These are phyloP conservation scores for Myotis davidii DNA, from an alignment of 2,113 vertebrate genomes.

Conservation along the genomic window DNA sequence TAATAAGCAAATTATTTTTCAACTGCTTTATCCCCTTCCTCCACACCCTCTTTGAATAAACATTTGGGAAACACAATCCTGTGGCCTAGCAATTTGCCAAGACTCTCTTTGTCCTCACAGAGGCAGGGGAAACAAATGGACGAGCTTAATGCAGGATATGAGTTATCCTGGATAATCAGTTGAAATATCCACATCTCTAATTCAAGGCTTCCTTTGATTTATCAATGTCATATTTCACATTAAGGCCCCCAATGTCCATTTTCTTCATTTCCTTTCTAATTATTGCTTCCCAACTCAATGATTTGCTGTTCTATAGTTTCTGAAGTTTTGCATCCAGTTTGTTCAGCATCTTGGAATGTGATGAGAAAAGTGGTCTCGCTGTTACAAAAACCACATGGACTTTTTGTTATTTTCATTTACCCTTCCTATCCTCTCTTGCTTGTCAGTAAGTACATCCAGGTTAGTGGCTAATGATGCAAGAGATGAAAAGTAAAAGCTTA, in stretches of 20 bases:
- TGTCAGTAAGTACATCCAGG: background rate
- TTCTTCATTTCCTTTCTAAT: slow-evolving; percentile 88
- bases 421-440: background rate
- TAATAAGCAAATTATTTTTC: slow-evolving; percentile 71
- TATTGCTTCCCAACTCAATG: slow-evolving; percentile 78
- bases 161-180: slow-evolving; percentile 80
- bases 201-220: slow-evolving; percentile 85
- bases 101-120: slow-evolving; percentile 73
- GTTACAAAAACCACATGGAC: background rate
- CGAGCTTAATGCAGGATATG: slow-evolving; percentile 70
- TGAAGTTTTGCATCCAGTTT: slow-evolving; percentile 81
- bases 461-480: background rate
- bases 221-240: slow-evolving; percentile 85
- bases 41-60: slow-evolving; percentile 54
- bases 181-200: slow-evolving; percentile 83
- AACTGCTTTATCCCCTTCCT: slow-evolving; percentile 31
- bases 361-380: slow-evolving; percentile 50
- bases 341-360: slow-evolving; percentile 75
- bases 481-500: background rate
- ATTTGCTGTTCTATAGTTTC: slow-evolving; percentile 77
- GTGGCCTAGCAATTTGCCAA: slow-evolving; percentile 51
- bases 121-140: slow-evolving; percentile 34
- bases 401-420: slow-evolving; percentile 19
- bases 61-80: slow-evolving; percentile 54
- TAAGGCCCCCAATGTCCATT: slow-evolving; percentile 79